Evolutionary conservation across 2,797 vertebrate genomes (phyloP), one percentile per base, ranked within the genome.

Genomic region (Clamator glandarius): DNA sequence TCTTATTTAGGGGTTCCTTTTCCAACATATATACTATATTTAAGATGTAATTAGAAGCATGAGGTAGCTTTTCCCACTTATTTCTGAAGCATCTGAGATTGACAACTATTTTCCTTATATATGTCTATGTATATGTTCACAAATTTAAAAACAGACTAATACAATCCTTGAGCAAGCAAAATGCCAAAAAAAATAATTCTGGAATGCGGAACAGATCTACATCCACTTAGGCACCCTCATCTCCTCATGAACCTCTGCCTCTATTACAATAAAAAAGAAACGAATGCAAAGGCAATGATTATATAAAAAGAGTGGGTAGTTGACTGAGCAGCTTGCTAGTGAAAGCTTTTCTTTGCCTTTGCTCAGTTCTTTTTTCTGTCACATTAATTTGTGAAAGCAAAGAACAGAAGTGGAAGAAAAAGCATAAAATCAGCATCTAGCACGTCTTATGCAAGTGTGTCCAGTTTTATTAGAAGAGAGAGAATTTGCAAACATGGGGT

Each of bases 111-210:
- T 83, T 84, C 75, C 85, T 94, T 89, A 75, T 92, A 82, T 80
- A 89, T 74, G 84, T 91, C 84, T 83, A 21, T 25, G 28, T 79
- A 42, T 72, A 44, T 62, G 79, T 78, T 92, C 0, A 0, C 79
- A 83, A 89, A 91, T 94, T 92, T 84, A 87, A 92, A 87, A 63
- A 46, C 84, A 93, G 89, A 75, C 52, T 72, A 87, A 80, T 17
- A 68, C 55, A 92, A 87, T 75, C 50, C 64, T 87, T 35, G 31
- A 75, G 41, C 33, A 91, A 94, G 66, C 0, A 72, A 89, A 85
- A 91, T 48, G 44, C n/a, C 82, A 87, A 89, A 85, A 89, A 85
- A 75, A 50, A 20, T 3, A 81, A 92, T 89, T 83, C 61, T 84
- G 77, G 61, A 77, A 91, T 35, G 51, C 21, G 3, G 67, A 89